Evolutionary conservation across 2,797 vertebrate genomes (phyloP), one percentile per base, ranked within the genome.

Genomic region (Takifugu rubripes): DNA sequence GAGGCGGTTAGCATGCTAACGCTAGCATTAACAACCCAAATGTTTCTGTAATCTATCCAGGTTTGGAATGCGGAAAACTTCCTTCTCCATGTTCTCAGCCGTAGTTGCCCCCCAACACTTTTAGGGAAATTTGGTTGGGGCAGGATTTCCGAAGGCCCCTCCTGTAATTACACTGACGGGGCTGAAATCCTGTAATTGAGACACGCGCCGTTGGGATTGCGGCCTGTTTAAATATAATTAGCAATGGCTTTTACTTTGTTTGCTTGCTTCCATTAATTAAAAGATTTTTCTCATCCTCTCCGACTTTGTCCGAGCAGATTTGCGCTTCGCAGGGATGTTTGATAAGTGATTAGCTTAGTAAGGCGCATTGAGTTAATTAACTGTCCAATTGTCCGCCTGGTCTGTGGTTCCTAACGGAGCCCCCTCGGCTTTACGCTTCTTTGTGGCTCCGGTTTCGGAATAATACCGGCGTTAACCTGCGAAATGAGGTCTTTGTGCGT

Each of bases 141-240:
- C 3, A 40, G 12, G 7, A 29, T 29, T 29, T 10, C 36, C 11
- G 10, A 10, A 40, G 3, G 33, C 5, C 1, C 33, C 9, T 53
- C 8, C 51, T 57, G 68, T 47, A 65, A 82, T 81, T 81, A 72
- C 77, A 72, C 59, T 42, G 66, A 73, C 74, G 70, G 52, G 69
- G 71, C 72, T 76, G 70, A 72, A 86, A 79, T 82, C 72, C 67
- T 84, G 70, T 88, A 86, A 88, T 83, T 83, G 84, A 88, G 84
- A 84, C 83, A 74, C 70, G 73, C 72, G 74, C 75, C 78, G 71
- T 75, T 77, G 58, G 86, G 83, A 88, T 79, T 78, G 77, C 74
- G 55, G 60, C 70, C 79, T 88, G 84, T 88, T 86, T 83, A 78
- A 82, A 75, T 77, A 75, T 86, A 83, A 89, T 88, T 83, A 82